phyloP scores from a whole-genome alignment of 2,888 invertebrate genomes.

The Agrenia bidenticulata region DNA sequence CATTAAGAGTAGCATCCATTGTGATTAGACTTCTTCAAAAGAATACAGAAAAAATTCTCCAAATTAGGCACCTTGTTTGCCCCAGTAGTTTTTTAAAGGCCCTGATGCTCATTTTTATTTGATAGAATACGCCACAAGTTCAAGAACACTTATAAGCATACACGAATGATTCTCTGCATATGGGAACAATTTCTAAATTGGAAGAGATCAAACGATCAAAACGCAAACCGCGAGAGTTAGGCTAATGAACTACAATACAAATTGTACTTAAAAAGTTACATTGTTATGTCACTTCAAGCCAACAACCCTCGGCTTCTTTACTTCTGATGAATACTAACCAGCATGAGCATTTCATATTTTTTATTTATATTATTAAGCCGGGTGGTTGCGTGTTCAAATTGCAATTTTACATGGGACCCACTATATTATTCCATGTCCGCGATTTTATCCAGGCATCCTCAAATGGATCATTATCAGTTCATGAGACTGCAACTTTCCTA shows the following conservation, averaged over 20 bases:
- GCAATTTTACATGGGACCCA: no score
- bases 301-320: no score
- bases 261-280: background rate
- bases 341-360: no score
- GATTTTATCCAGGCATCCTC: no score
- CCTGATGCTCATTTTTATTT: constrained; percentile 21
- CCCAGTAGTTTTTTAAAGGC: background rate
- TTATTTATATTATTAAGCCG: no score
- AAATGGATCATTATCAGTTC: no score
- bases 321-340: no score
- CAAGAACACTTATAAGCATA: constrained; percentile 25
- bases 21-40: background rate
- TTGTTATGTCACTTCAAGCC: constrained; percentile 4
- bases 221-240: background rate
- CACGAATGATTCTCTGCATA: background rate
- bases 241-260: background rate
- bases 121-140: constrained; percentile 34
- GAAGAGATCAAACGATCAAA: background rate
- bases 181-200: background rate
- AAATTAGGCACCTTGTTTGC: constrained; percentile 1
- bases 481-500: no score
- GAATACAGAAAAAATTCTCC: background rate
- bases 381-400: no score
- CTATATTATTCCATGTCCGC: no score
- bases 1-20: background rate